These are phyloP conservation scores for Xanthia togata DNA, from an alignment of 2,888 invertebrate genomes.

Conservation along the genomic window DNA sequence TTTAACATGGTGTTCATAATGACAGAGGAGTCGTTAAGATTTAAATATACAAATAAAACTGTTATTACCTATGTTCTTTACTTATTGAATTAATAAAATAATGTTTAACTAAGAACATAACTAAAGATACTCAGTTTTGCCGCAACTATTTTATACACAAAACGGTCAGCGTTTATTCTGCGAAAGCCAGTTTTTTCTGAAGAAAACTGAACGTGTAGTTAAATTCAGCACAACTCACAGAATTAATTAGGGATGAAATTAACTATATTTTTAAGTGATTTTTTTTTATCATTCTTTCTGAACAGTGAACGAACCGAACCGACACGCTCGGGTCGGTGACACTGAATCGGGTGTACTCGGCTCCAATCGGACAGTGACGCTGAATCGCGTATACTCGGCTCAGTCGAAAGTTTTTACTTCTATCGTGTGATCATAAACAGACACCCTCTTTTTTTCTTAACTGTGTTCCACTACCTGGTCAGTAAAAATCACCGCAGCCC, in stretches of 20 bases:
- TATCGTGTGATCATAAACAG: no score
- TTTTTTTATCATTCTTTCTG: no score
- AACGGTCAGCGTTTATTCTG: background rate
- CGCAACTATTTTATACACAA: background rate
- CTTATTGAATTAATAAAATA: conserved; percentile 3
- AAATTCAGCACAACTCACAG: background rate
- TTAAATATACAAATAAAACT: conserved; percentile 37
- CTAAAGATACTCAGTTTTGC: background rate
- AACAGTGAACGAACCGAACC: no score
- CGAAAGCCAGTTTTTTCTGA: background rate
- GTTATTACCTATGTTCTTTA: conserved; percentile 12
- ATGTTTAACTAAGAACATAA: conserved; percentile 1
- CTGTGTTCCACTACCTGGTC: background rate
- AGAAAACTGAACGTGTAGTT: background rate
- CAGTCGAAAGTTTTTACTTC: no score
- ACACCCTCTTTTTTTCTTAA: no score
- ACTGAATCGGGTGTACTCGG: no score
- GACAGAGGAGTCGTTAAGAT: conserved; percentile 4
- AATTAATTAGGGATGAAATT: background rate
- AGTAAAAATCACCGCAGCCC: background rate
- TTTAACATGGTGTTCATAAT: conserved; percentile 34
- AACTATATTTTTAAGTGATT: background rate
- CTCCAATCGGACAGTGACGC: background rate
- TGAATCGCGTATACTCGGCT: no score
- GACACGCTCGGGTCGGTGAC: no score